Percentiles rank a stretch among this genome's conserved stretches.
phyloP scores from a whole-genome alignment of 2,888 invertebrate species.

The Drosophila paranaensis region DNA sequence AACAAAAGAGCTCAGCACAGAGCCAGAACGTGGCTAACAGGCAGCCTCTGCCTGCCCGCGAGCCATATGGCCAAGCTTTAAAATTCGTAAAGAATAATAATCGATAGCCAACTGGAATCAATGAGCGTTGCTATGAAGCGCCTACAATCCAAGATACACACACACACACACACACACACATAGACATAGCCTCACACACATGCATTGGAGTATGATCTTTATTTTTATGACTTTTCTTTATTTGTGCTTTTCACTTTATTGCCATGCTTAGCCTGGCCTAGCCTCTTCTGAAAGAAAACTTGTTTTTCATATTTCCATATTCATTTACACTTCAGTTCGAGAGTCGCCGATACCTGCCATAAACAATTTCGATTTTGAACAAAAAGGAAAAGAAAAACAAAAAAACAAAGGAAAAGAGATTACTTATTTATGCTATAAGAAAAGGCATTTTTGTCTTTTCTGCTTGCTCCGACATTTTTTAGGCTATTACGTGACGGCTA shows the following conservation, averaged over 20 bases:
- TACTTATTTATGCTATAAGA: constrained; percentile 11
- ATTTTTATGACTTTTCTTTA: constrained; percentile 60
- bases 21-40: constrained; percentile 17
- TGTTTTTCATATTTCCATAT: constrained; percentile 75
- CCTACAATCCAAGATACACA: constrained; percentile 38
- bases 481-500: constrained; percentile 56
- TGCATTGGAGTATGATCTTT: constrained; percentile 39
- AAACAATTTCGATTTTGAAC: constrained; percentile 17
- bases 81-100: constrained; percentile 35
- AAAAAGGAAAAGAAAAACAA: not conserved
- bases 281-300: constrained; percentile 50
- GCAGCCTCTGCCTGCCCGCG: constrained; percentile 8
- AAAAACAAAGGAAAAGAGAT: constrained; percentile 22
- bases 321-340: constrained; percentile 56
- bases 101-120: constrained; percentile 35
- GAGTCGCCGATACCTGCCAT: constrained; percentile 22
- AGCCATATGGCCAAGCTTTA: constrained; percentile 31
- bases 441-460: constrained; percentile 33
- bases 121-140: constrained; percentile 38
- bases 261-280: constrained; percentile 14
- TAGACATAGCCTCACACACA: constrained; percentile 9
- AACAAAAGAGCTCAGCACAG: constrained; percentile 34
- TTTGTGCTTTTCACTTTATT: constrained; percentile 65
- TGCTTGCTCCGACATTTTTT: constrained; percentile 17
- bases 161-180: not conserved